Evolutionary conservation across 1,140 invertebrate genomes (phyloP).

Genomic region (Drusus annulatus): DNA sequence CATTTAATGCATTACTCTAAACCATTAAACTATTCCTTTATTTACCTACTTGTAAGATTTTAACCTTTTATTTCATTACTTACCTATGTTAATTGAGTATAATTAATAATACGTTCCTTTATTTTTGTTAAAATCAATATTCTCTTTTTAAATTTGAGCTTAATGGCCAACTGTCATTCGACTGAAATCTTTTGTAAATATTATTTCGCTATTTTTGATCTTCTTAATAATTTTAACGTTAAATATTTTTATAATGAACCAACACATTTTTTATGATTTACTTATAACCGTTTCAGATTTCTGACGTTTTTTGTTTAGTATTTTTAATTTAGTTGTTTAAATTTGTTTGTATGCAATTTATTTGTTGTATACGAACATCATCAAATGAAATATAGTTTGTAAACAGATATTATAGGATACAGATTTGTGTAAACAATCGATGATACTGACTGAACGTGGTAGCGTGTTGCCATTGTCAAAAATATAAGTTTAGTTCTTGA

Average conservation of each 20-base stretch:
- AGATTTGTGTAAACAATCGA: conserved; percentile 28
- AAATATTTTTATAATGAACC: too few species aligned
- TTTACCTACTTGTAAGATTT: conserved; percentile 4
- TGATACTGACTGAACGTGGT: conserved; percentile 27
- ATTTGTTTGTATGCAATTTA: conserved; percentile 10
- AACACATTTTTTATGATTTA: too few species aligned
- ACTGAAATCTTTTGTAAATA: conserved; percentile 30
- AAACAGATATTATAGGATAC: conserved; percentile 13
- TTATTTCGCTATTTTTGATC: background rate
- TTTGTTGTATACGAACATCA: background rate
- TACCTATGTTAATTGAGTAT: background rate
- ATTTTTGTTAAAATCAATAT: background rate
- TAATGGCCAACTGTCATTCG: conserved; percentile 11
- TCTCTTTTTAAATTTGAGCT: conserved; percentile 2
- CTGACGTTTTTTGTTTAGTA: conserved; percentile 5
- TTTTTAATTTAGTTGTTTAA: background rate
- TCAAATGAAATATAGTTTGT: conserved; percentile 27
- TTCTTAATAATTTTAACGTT: too few species aligned
- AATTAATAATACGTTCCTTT: background rate
- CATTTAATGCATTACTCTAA: background rate
- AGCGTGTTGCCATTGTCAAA: background rate
- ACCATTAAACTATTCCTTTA: background rate
- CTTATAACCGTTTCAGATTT: background rate
- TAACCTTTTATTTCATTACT: background rate
- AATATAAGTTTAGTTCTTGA: background rate